Evolutionary conservation across 2,113 vertebrate species (phyloP).

Genomic region (Hydrolagus affinis): DNA sequence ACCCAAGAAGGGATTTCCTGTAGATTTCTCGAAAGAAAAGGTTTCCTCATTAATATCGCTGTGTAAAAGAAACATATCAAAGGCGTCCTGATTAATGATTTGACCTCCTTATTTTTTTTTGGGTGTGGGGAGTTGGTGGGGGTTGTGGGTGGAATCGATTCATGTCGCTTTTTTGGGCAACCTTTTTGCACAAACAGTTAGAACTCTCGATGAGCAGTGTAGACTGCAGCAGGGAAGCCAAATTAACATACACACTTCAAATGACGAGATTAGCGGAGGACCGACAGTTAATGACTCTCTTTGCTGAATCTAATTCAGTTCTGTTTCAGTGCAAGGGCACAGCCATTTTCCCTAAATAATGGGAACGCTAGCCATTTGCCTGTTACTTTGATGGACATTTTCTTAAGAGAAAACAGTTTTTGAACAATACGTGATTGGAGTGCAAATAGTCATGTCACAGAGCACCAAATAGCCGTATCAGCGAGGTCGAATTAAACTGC

Average conservation of each 20-base stretch:
- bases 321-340: neutral
- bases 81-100: neutral
- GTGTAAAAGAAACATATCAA: neutral
- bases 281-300: neutral
- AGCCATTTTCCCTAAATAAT: too few relatives aligned
- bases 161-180: neutral
- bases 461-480: too few relatives aligned
- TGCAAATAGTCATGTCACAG: too few relatives aligned
- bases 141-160: too few relatives aligned
- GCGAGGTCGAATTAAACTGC: too few relatives aligned
- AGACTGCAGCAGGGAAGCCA: neutral
- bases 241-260: neutral
- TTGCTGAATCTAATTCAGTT: neutral
- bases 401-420: too few relatives aligned
- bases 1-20: neutral
- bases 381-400: too few relatives aligned
- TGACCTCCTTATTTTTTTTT: too few relatives aligned
- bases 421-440: too few relatives aligned
- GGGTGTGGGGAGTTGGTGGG: too few relatives aligned
- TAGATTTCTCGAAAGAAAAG: neutral
- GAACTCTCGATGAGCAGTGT: neutral
- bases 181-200: conserved; percentile 4
- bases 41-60: neutral
- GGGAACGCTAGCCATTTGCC: too few relatives aligned
- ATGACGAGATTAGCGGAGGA: conserved; percentile 11